phyloP scores from a whole-genome alignment of 2,113 vertebrate genomes.

The Antechinus flavipes region DNA sequence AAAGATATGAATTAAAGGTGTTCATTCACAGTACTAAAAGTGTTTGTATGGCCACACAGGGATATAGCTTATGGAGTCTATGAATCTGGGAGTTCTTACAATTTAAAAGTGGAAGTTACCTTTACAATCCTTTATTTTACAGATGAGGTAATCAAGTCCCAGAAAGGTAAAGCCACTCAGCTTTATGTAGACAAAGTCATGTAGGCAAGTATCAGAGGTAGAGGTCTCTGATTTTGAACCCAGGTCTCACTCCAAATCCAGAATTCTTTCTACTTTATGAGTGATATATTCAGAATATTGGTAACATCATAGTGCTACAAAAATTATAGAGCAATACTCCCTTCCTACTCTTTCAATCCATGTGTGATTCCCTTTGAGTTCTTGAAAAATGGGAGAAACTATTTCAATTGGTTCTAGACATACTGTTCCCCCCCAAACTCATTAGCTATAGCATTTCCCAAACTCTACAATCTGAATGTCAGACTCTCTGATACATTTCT shows the following conservation, averaged over 20 bases:
- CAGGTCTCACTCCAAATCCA: not conserved
- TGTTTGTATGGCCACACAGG: not conserved
- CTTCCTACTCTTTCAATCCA: constrained; percentile 5
- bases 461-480: not conserved
- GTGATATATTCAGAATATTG: constrained; percentile 18
- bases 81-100: not conserved
- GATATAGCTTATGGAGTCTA: not conserved
- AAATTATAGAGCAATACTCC: constrained; percentile 10
- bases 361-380: not conserved
- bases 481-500: constrained; percentile 14
- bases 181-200: not conserved
- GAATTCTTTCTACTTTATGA: constrained; percentile 1
- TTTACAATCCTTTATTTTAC: not conserved
- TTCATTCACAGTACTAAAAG: not conserved
- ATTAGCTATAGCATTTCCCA: not conserved
- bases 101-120: not conserved
- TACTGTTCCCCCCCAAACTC: not conserved
- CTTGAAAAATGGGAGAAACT: not conserved
- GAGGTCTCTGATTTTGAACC: not conserved
- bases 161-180: not conserved
- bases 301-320: constrained; percentile 11
- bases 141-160: not conserved
- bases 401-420: not conserved
- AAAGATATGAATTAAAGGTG: not conserved
- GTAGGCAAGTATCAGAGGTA: not conserved